Conservation (phyloP, 2,797 vertebrate genomes). For the Sebastes paucispinis region DNA sequence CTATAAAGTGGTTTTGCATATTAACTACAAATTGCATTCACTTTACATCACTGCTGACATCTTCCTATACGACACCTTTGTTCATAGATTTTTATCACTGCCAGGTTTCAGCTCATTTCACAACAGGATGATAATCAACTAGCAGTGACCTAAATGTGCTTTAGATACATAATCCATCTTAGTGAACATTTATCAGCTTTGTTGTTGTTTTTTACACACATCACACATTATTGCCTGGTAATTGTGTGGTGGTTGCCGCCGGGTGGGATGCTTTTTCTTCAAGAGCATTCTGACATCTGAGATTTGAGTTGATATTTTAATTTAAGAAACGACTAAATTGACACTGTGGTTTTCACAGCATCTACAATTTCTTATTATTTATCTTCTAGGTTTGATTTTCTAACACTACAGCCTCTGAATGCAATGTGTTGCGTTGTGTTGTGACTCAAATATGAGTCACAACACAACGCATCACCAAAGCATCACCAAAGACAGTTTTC, state of each 20-base stretch:
- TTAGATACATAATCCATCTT: not conserved
- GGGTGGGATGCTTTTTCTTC: not conserved
- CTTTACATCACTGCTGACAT: not conserved
- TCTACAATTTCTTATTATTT: not conserved
- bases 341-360: not conserved
- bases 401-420: not conserved
- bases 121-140: not conserved
- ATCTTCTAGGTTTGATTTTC: not conserved
- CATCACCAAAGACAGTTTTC: not conserved
- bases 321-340: not conserved
- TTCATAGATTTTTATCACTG: not conserved
- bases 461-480: not conserved
- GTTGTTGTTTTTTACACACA: not conserved
- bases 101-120: slow-evolving; percentile 8
- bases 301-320: not conserved
- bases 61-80: not conserved
- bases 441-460: not conserved
- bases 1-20: not conserved
- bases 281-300: not conserved
- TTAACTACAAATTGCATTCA: slow-evolving; percentile 4
- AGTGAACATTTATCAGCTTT: not conserved
- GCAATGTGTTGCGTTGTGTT: not conserved
- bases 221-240: not conserved
- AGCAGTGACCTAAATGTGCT: not conserved
- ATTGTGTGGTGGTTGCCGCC: not conserved